phyloP scores from a whole-genome alignment of 1,140 invertebrate genomes.

The Cataglyphis hispanica region DNA sequence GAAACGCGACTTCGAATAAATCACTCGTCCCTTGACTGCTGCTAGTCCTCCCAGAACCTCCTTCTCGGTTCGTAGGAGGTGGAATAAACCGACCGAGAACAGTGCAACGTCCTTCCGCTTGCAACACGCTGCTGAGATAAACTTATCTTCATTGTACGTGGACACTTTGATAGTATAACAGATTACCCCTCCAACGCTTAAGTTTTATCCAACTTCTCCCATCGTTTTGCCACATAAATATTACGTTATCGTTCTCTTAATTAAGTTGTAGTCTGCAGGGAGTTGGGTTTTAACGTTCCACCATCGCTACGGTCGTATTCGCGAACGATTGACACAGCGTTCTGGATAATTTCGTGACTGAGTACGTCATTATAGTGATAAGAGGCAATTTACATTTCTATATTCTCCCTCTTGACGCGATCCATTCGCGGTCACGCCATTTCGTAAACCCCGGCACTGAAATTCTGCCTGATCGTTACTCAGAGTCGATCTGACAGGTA shows the following conservation, averaged over 20 bases:
- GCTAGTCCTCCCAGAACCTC: conserved; percentile 49
- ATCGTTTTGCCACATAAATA: conserved; percentile 26
- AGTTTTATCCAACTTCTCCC: conserved; percentile 18
- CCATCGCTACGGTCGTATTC: conserved; percentile 4
- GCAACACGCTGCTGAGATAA: conserved; percentile 49
- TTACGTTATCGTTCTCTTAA: conserved; percentile 51
- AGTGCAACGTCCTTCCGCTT: conserved; percentile 39
- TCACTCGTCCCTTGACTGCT: conserved; percentile 76
- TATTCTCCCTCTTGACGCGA: conserved; percentile 65
- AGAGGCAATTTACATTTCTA: conserved; percentile 66
- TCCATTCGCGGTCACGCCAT: conserved; percentile 69
- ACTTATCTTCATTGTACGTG: conserved; percentile 61
- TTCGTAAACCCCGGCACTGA: conserved; percentile 60
- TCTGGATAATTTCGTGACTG: conserved; percentile 65
- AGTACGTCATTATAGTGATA: conserved; percentile 65
- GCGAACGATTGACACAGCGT: conserved; percentile 65
- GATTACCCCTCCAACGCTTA: conserved; percentile 35
- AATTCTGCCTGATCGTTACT: conserved; percentile 74
- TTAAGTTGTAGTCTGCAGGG: conserved; percentile 4
- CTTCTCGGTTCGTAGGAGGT: conserved; percentile 35
- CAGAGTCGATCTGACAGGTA: conserved; percentile 67
- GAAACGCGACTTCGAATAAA: conserved; percentile 79
- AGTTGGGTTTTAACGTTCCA: neutral
- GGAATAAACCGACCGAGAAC: conserved; percentile 54
- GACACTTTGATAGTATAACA: conserved; percentile 62